These are phyloP conservation scores for Tragelaphus imberbis DNA, from an alignment of 2,113 vertebrate species.

Conservation along the genomic window DNA sequence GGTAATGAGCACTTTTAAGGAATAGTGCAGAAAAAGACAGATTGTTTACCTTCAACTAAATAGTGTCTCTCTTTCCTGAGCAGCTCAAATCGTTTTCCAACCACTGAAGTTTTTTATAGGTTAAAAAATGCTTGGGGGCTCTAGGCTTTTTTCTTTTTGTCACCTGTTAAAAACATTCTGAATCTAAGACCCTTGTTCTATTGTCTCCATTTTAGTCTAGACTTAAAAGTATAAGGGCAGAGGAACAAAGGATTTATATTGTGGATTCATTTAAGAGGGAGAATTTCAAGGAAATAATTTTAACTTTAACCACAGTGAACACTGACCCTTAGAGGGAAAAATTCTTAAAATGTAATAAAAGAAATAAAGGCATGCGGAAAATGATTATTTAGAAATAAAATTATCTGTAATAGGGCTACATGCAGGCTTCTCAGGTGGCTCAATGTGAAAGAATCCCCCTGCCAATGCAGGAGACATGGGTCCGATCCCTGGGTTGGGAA, in stretches of 20 bases:
- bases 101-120: background rate
- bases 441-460: background rate
- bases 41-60: background rate
- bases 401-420: background rate
- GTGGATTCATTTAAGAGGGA: background rate
- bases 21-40: background rate
- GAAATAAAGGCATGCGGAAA: background rate
- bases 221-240: background rate
- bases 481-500: background rate
- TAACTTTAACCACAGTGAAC: background rate
- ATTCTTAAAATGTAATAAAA: background rate
- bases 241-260: background rate
- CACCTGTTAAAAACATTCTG: background rate
- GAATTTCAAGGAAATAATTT: background rate
- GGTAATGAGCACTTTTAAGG: background rate
- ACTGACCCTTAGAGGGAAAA: background rate
- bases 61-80: background rate
- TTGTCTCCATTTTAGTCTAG: background rate
- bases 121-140: background rate
- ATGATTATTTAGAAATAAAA: background rate
- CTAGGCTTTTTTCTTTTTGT: conserved; percentile 38
- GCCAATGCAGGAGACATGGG: background rate
- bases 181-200: background rate
- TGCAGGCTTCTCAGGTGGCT: background rate
- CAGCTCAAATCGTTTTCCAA: background rate